These are phyloP conservation scores for Pavo muticus DNA, from an alignment of 2,113 vertebrate species.

Conservation along the genomic window DNA sequence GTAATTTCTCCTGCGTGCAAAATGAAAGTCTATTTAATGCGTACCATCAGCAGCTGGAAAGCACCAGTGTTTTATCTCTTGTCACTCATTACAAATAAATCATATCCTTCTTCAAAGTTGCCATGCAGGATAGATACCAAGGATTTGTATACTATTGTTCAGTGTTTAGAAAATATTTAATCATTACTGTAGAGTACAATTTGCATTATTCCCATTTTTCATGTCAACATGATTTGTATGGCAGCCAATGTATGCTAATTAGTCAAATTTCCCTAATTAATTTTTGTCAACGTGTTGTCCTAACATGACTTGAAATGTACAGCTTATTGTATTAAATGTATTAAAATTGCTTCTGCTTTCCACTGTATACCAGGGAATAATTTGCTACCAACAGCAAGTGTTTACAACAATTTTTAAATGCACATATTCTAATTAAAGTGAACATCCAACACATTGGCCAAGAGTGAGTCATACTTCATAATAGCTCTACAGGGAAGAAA, in stretches of 20 bases:
- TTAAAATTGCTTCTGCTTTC: constrained; percentile 1
- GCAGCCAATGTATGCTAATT: constrained; percentile 32
- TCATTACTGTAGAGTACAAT: neutral
- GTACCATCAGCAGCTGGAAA: neutral
- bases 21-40: neutral
- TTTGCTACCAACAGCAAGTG: constrained; percentile 30
- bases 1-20: neutral
- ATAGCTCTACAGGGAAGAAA: constrained; percentile 43
- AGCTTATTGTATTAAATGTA: constrained; percentile 30
- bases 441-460: constrained; percentile 23
- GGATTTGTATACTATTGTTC: constrained; percentile 16
- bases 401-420: constrained; percentile 52
- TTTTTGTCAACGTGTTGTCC: constrained; percentile 25
- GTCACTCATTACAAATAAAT: neutral
- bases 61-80: neutral
- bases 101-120: neutral
- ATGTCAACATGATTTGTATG: constrained; percentile 36
- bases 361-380: neutral
- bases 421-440: constrained; percentile 58
- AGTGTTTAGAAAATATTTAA: constrained; percentile 61
- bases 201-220: constrained; percentile 33
- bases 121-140: neutral
- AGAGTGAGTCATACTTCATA: constrained; percentile 47
- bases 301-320: constrained; percentile 45
- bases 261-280: constrained; percentile 17